A percentile compares a stretch with the other conserved stretches of the same genome.
Conservation (phyloP, 1,140 invertebrate genomes). For the Zaprionus tsacasi region DNA sequence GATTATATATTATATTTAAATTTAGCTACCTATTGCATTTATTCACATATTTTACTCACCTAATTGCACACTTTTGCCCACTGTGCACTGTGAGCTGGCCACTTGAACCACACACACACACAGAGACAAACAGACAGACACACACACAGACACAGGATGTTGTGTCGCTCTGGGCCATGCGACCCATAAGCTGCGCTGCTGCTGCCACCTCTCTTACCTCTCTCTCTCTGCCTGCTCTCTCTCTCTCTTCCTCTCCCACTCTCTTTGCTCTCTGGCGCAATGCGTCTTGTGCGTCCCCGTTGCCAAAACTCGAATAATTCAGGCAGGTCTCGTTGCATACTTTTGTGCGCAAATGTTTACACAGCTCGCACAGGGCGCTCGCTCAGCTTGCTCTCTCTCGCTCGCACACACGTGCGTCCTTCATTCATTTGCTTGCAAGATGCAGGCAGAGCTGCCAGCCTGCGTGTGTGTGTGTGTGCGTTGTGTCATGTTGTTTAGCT, state of each 20-base stretch:
- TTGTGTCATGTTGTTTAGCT: slow-evolving; percentile 34
- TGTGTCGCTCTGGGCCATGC: slow-evolving; percentile 56
- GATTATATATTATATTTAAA: no score
- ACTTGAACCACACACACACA: slow-evolving; percentile 35
- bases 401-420: slow-evolving; percentile 30
- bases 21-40: background rate
- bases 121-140: background rate
- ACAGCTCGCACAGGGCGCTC: slow-evolving; percentile 51
- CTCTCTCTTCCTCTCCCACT: background rate
- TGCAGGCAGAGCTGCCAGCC: slow-evolving; percentile 39
- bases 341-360: slow-evolving; percentile 78
- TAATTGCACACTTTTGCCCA: slow-evolving; percentile 7
- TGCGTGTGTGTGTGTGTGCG: slow-evolving; percentile 10
- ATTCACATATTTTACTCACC: background rate
- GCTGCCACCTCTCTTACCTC: slow-evolving; percentile 5
- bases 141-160: slow-evolving; percentile 57
- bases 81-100: slow-evolving; percentile 33
- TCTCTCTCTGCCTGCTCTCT: background rate
- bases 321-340: slow-evolving; percentile 79
- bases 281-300: slow-evolving; percentile 40
- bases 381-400: no score
- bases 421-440: slow-evolving; percentile 41
- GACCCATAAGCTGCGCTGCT: slow-evolving; percentile 20
- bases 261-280: slow-evolving; percentile 19
- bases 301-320: slow-evolving; percentile 74